Evolutionary conservation across 2,797 vertebrate genomes (phyloP).

Genomic region (Rhabdophis nuchalis): DNA sequence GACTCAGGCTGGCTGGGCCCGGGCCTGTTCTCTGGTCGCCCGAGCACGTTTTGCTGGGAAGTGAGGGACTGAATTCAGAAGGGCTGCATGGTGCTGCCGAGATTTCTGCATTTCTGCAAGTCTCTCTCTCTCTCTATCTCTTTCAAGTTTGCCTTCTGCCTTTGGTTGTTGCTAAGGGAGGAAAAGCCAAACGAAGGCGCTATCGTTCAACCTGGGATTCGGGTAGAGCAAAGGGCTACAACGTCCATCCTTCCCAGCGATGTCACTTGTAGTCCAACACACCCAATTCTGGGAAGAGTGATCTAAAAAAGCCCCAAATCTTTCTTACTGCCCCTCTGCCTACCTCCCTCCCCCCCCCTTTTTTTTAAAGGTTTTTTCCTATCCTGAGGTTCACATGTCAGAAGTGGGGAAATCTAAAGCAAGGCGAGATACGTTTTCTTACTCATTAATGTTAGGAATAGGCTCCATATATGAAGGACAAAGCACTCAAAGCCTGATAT

Average conservation of each 20-base stretch:
- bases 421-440: background rate
- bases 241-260: background rate
- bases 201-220: background rate
- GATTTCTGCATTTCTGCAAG: no score
- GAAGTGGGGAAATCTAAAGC: background rate
- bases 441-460: background rate
- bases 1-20: background rate
- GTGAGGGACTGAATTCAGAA: background rate
- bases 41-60: background rate
- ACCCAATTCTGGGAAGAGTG: background rate
- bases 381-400: background rate
- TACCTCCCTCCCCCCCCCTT: background rate
- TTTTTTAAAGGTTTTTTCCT: background rate
- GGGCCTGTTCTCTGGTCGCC: background rate
- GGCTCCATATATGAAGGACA: background rate
- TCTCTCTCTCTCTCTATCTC: background rate
- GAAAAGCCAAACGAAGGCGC: background rate
- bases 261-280: background rate
- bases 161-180: background rate
- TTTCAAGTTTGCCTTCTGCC: background rate
- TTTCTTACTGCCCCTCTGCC: background rate
- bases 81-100: background rate
- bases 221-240: background rate
- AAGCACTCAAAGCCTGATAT: background rate
- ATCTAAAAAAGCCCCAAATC: background rate